A percentile compares a stretch with the other conserved stretches of the same genome.
These are phyloP conservation scores for Napeogenes inachia DNA, from an alignment of 2,888 invertebrate species.

Conservation along the genomic window DNA sequence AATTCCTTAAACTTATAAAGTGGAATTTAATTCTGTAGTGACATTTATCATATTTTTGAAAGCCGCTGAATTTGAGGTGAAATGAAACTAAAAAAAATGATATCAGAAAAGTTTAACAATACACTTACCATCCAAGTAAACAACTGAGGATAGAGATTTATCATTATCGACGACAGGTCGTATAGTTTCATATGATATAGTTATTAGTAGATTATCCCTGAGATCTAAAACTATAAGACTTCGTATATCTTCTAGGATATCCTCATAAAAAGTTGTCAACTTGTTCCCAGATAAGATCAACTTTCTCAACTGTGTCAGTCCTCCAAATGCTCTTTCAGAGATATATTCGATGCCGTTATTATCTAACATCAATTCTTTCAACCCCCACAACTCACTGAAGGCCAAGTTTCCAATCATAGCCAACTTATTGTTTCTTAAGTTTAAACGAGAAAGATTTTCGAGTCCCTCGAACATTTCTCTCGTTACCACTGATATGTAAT, in stretches of 20 bases:
- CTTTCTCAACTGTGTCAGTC: conserved; percentile 82
- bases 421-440: conserved; percentile 85
- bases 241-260: conserved; percentile 83
- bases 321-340: conserved; percentile 86
- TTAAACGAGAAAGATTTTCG: conserved; percentile 82
- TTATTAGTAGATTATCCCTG: conserved; percentile 85
- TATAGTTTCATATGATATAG: conserved; percentile 85
- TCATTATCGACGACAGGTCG: conserved; percentile 85
- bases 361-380: conserved; percentile 83
- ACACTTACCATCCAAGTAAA: conserved; percentile 86
- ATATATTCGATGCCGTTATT: conserved; percentile 83
- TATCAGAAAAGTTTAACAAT: conserved; percentile 28
- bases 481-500: conserved; percentile 85
- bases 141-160: conserved; percentile 82
- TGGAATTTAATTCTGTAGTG: conserved; percentile 24
- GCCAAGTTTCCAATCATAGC: conserved; percentile 87
- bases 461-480: conserved; percentile 86
- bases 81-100: conserved; percentile 16
- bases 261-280: conserved; percentile 82
- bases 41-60: conserved; percentile 25
- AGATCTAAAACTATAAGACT: conserved; percentile 85
- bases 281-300: conserved; percentile 86
- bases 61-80: conserved; percentile 15
- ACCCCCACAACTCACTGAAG: conserved; percentile 85
- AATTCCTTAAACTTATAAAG: conserved; percentile 17